A percentile compares a stretch with the other conserved stretches of the same genome.
Evolutionary conservation across 2,888 invertebrate genomes (phyloP).

Genomic region (Pandemis heparana): DNA sequence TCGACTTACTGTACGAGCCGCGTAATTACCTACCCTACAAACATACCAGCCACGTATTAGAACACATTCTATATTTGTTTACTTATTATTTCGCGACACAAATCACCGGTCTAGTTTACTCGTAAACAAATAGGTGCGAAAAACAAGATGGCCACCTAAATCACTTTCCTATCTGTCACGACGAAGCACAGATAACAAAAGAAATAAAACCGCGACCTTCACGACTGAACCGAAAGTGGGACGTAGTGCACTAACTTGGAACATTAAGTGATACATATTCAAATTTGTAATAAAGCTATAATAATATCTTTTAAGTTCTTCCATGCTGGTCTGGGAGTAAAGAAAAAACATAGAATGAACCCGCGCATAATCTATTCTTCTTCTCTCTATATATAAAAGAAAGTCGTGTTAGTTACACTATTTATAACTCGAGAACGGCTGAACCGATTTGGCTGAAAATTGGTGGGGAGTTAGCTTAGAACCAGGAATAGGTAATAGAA

Average conservation of each 20-base stretch:
- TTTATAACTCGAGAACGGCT: too few species aligned
- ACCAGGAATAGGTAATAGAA: too few species aligned
- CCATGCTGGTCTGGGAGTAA: too few species aligned
- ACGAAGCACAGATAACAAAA: slow-evolving; percentile 28
- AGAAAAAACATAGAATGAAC: too few species aligned
- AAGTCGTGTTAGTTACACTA: too few species aligned
- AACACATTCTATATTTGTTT: not conserved
- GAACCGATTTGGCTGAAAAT: too few species aligned
- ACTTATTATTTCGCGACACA: not conserved
- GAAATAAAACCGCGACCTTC: slow-evolving; percentile 26
- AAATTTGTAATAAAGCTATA: slow-evolving; percentile 15
- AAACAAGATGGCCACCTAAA: slow-evolving; percentile 20
- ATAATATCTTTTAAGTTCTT: too few species aligned
- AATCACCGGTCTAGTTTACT: not conserved
- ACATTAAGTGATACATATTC: not conserved
- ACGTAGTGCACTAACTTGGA: not conserved
- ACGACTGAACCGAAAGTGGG: slow-evolving; percentile 16
- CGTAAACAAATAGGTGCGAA: slow-evolving; percentile 22
- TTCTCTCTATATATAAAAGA: too few species aligned
- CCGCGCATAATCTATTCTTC: too few species aligned
- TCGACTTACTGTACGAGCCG: not conserved
- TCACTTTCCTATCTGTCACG: slow-evolving; percentile 37
- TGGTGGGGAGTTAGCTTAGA: too few species aligned
- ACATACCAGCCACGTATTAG: not conserved
- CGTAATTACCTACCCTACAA: not conserved